Evolutionary conservation across 2,113 vertebrate genomes (phyloP), one percentile per base, ranked within the genome.

Genomic region (Chrysemys picta): DNA sequence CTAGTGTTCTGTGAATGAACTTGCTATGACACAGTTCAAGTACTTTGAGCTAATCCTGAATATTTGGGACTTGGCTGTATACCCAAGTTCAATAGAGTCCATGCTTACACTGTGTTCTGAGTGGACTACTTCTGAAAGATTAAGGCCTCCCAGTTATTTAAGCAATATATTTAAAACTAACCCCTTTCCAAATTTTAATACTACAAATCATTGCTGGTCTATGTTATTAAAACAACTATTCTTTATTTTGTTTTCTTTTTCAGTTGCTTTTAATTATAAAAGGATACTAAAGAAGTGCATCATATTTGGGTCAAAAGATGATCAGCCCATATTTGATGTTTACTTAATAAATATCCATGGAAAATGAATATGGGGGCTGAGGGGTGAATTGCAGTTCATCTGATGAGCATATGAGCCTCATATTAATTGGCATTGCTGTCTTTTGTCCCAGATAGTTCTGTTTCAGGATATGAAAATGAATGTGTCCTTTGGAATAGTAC

Each of bases 331-430:
- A 92, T 85, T 3, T 10, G 85, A 93, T 91, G 75, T 95, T 97
- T 97, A 94, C 93, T 84, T 94, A 95, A 88, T 92, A 88, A 96
- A 96, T 96, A 94, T 91, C 89, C 81, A 88, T 75, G n/a, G 80
- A 97, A 96, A 97, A 93, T 92, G 12, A 95, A 75, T 92, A 81
- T 82, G 75, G 92, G 53, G 78, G 52, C 62, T 94, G 89, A 82
- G 35, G 53, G 95, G 80, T 95, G 93, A 97, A 93, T 42, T 95
- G 2, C 10, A 83, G 90, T 94, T 95, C 95, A 92, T 57, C 86
- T 91, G 94, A 84, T 92, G 38, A 89, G 79, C 89, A 83, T 92
- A 89, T 96, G 85, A 95, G 35, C 53, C 31, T 88, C 52, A 50
- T 86, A 90, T 88, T 96, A 94, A 86, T 92, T 76, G 42, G 10